Base-by-base conservation (phyloP, 2,888 invertebrate genomes). In the Amiota communis region DNA sequence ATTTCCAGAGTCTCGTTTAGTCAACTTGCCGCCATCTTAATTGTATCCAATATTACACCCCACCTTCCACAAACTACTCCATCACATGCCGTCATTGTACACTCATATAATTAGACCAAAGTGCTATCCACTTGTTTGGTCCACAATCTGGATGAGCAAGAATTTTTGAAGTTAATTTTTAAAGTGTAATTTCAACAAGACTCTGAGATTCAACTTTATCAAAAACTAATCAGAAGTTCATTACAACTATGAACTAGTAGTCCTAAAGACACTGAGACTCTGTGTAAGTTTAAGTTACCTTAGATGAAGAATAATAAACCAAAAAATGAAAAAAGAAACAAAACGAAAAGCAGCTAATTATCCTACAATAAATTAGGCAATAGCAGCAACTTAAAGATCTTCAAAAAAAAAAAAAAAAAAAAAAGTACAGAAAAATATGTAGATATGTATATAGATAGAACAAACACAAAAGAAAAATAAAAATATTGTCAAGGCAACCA, bases 141-240 rank as follows among this genome's bases (percentile, higher is more conserved):
- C 46, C 36, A 46, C 63, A 63, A 63, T 63, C 63, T 20, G 67
- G 15, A 46, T 17, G 23, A 9, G 53, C 67, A 46, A 64, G n/a
- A 6, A n/a, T n/a, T 36, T 64, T 64, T 47, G 67, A 20, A 51
- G 59, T 53, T 23, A 51, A 51, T 23, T 23, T 53, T 68, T 53
- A 68, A 68, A 68, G 67, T 68, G 67, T 20, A 53, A 68, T 53
- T 68, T 53, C 67, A 13, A 23, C 23, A 51, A 12, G 23, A 68
- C 67, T 8, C 15, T 20, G 4, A 59, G 53, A 23, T 23, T 36
- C 2, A 20, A 20, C 15, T 68, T 12, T 68, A 68, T 68, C 67
- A 68, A 68, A 68, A 68, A 68, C 51, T 68, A 68, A 68, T 68
- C 67, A 68, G 53, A 68, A 68, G 23, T 68, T 68, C 67, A 68